Evolutionary conservation across 2,888 invertebrate species (phyloP).

Genomic region (Diadegma fenestrale): DNA sequence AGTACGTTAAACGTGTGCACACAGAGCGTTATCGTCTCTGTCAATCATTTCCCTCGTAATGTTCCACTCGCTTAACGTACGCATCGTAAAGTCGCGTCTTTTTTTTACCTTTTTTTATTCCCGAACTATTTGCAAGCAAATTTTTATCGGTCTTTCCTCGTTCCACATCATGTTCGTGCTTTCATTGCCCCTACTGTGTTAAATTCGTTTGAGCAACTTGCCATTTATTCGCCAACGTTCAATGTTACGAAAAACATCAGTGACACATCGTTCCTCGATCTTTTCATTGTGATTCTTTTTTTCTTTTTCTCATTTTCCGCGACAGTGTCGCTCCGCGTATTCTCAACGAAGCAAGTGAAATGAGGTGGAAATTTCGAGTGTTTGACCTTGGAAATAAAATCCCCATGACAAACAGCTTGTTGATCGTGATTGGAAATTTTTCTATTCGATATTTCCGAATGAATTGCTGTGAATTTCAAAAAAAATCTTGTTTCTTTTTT

Average conservation of each 20-base stretch:
- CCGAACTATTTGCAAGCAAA: neutral
- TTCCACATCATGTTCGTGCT: slow-evolving; percentile 1
- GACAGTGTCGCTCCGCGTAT: neutral
- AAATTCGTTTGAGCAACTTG: neutral
- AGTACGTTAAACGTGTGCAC: slow-evolving; percentile 38
- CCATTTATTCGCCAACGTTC: neutral
- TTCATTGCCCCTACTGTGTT: neutral
- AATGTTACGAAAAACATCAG: neutral
- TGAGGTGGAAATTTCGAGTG: neutral
- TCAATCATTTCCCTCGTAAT: slow-evolving; percentile 41
- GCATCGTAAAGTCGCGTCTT: slow-evolving; percentile 17
- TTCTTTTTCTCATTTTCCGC: neutral
- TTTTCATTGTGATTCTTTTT: neutral
- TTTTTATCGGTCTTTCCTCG: slow-evolving; percentile 35
- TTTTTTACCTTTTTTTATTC: neutral
- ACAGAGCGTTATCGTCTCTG: slow-evolving; percentile 38
- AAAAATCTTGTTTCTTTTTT: neutral
- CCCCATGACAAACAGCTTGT: neutral
- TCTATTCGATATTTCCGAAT: neutral
- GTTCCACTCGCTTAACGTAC: slow-evolving; percentile 41
- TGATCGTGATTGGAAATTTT: neutral
- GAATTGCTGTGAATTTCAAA: neutral
- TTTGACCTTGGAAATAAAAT: neutral
- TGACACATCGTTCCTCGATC: neutral
- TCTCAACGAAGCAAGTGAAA: neutral